Evolutionary conservation across 2,888 invertebrate species (phyloP).

Genomic region (Drosophila anomalipes): DNA sequence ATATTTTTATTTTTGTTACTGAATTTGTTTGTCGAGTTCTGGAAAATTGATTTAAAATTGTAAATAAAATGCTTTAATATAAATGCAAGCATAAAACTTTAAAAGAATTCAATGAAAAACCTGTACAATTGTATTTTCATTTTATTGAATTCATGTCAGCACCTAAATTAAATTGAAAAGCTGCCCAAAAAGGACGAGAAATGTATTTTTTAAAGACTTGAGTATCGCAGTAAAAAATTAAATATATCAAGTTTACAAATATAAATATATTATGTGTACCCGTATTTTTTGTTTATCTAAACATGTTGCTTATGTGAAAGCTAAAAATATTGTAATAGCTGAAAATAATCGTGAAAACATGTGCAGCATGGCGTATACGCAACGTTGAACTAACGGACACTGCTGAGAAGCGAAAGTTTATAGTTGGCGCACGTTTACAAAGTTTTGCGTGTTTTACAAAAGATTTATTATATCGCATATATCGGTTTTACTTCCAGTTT

Average conservation of each 20-base stretch:
- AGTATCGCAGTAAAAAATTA: background rate
- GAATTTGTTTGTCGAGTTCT: background rate
- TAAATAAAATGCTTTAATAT: background rate
- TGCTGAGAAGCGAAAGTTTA: constrained; percentile 75
- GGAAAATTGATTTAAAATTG: background rate
- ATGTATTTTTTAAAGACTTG: background rate
- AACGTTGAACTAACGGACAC: constrained; percentile 46
- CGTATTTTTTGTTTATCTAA: background rate
- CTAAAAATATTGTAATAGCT: constrained; percentile 38
- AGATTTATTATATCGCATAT: constrained; percentile 68
- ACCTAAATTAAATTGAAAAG: background rate
- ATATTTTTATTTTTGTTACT: background rate
- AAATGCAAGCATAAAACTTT: background rate
- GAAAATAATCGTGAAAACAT: constrained; percentile 58
- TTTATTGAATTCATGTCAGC: background rate
- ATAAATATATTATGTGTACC: background rate
- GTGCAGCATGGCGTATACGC: constrained; percentile 69
- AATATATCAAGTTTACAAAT: background rate
- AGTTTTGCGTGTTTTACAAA: constrained; percentile 78
- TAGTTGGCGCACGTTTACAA: constrained; percentile 77
- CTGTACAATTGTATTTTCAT: background rate
- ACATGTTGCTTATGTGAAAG: constrained; percentile 21
- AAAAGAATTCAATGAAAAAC: background rate
- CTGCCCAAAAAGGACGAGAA: constrained; percentile 4
- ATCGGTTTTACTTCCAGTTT: constrained; percentile 33